These are phyloP conservation scores for Netelia melanura DNA, from an alignment of 2,888 invertebrate genomes.

Conservation along the genomic window DNA sequence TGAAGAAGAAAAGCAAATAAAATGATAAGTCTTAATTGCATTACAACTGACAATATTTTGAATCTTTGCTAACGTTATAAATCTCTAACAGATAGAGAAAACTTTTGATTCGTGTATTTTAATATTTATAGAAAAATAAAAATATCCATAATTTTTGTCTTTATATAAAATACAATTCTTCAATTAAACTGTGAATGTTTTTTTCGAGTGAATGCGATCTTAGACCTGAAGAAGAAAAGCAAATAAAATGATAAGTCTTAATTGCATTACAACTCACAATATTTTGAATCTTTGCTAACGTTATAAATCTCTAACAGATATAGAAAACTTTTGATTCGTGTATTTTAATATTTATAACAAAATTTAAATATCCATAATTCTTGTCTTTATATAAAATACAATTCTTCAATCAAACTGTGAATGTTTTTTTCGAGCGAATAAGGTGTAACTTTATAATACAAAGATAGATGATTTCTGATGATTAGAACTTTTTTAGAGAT, in stretches of 20 bases:
- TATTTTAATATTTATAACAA: too few relatives aligned
- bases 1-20: slow-evolving; percentile 69
- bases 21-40: background rate
- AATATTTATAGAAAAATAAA: too few relatives aligned
- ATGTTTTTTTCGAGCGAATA: too few relatives aligned
- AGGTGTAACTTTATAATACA: background rate
- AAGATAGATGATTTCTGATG: background rate
- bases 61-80: too few relatives aligned
- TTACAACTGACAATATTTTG: background rate
- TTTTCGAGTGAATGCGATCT: slow-evolving; percentile 85
- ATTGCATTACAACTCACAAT: background rate
- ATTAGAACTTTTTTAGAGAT: background rate
- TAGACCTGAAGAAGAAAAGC: slow-evolving; percentile 85
- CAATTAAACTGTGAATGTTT: too few relatives aligned
- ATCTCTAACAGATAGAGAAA: too few relatives aligned
- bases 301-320: too few relatives aligned
- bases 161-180: too few relatives aligned
- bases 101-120: too few relatives aligned
- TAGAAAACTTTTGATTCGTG: too few relatives aligned
- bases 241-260: background rate
- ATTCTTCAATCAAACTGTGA: background rate
- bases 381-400: background rate
- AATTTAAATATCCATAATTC: too few relatives aligned
- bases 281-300: background rate
- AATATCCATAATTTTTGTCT: too few relatives aligned